Evolutionary conservation across 2,888 invertebrate species (phyloP).

Genomic region (Calliopum simillimum): DNA sequence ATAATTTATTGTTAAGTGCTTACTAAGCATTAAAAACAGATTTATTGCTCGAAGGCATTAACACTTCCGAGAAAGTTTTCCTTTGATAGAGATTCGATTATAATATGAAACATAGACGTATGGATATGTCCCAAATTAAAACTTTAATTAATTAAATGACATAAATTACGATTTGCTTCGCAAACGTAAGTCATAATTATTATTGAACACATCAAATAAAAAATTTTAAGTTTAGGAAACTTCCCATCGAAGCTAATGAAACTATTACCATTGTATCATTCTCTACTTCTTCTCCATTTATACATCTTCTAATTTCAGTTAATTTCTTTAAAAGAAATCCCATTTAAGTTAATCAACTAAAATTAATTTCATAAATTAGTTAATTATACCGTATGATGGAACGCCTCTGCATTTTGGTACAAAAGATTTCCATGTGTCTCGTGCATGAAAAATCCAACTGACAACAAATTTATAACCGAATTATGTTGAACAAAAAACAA

Average conservation of each 20-base stretch:
- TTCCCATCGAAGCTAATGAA: neutral
- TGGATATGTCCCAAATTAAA: neutral
- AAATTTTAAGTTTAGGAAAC: too few species aligned
- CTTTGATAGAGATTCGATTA: too few species aligned
- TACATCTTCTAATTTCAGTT: slow-evolving; percentile 20
- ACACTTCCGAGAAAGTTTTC: too few species aligned
- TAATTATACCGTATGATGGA: slow-evolving; percentile 29
- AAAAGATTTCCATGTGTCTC: neutral
- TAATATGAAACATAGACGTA: too few species aligned
- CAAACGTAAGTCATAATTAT: slow-evolving; percentile 37
- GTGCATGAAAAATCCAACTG: slow-evolving; percentile 15
- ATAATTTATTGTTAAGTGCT: too few species aligned
- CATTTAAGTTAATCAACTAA: slow-evolving; percentile 42
- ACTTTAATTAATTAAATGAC: slow-evolving; percentile 13
- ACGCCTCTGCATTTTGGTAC: slow-evolving; percentile 12
- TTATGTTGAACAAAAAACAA: slow-evolving; percentile 8
- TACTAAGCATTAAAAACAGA: too few species aligned
- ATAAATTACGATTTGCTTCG: slow-evolving; percentile 40
- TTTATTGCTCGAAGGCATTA: too few species aligned
- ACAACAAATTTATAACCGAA: slow-evolving; percentile 16
- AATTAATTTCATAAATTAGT: slow-evolving; percentile 40
- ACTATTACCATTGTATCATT: neutral
- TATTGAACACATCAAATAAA: neutral
- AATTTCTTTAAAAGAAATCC: slow-evolving; percentile 34
- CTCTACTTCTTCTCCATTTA: neutral